phyloP scores from a whole-genome alignment of 2,888 invertebrate species.

The Caenorhabditis zanzibari region DNA sequence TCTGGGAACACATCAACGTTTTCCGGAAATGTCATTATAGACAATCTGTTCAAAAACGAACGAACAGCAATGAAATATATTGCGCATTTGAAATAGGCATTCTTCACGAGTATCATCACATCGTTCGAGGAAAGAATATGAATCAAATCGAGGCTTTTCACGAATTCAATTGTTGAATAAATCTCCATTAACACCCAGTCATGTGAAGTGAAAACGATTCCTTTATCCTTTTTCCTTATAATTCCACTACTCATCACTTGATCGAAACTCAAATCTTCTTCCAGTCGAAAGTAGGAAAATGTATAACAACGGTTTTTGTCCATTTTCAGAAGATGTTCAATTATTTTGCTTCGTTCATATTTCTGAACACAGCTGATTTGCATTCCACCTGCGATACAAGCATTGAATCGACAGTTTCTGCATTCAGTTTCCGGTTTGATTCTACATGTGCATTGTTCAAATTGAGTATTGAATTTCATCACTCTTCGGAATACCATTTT shows the following conservation, averaged over 20 bases:
- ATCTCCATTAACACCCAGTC: constrained; percentile 29
- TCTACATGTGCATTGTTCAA: neutral
- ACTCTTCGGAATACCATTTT: constrained; percentile 31
- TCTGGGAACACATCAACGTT: constrained; percentile 27
- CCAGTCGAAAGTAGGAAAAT: constrained; percentile 4
- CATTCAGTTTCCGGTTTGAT: neutral
- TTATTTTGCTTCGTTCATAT: neutral
- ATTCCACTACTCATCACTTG: neutral
- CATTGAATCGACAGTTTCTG: constrained; percentile 2
- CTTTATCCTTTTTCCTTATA: neutral
- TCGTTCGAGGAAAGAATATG: neutral
- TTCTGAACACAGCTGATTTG: constrained; percentile 8
- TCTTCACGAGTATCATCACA: neutral
- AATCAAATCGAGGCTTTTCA: constrained; percentile 9
- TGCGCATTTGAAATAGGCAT: constrained; percentile 17
- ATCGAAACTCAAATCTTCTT: constrained; percentile 14
- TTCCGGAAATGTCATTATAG: constrained; percentile 11
- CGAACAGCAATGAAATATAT: constrained; percentile 17
- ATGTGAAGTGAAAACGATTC: constrained; percentile 22
- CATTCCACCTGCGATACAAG: constrained; percentile 8
- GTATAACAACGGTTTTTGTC: neutral
- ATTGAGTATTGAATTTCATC: neutral
- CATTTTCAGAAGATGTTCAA: neutral
- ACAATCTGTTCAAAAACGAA: neutral
- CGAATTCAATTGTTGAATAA: constrained; percentile 18